phyloP scores from a whole-genome alignment of 2,888 invertebrate species.

The Xestobium rufovillosum region DNA sequence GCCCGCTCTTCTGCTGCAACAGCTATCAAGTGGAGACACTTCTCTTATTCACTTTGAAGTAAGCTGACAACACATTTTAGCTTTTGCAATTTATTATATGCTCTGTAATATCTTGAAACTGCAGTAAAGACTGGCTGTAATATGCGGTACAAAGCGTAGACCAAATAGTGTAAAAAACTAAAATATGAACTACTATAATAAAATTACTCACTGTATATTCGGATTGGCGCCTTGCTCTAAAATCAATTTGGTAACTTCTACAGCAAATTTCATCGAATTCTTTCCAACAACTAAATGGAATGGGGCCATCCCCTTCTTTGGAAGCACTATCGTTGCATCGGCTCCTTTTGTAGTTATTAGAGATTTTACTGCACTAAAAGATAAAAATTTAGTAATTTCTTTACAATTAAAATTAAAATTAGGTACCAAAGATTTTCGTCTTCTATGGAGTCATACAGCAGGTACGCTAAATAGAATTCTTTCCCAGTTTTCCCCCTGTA shows the following conservation, averaged over 20 bases:
- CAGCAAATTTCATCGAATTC: constrained; percentile 48
- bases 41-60: no score
- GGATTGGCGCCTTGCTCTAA: constrained; percentile 64
- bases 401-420: constrained; percentile 11
- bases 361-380: constrained; percentile 43
- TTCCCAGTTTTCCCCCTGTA: constrained; percentile 29
- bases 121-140: no score
- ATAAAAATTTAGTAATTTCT: constrained; percentile 8
- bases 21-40: no score
- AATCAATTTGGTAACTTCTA: constrained; percentile 57
- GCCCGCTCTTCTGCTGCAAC: no score
- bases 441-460: constrained; percentile 58
- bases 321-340: constrained; percentile 62
- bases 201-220: constrained; percentile 58
- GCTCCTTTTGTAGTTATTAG: constrained; percentile 48
- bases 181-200: no score
- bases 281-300: constrained; percentile 72
- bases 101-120: no score
- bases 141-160: no score
- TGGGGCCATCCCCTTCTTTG: constrained; percentile 63
- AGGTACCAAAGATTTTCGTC: constrained; percentile 53
- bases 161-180: no score
- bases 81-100: no score
- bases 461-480: constrained; percentile 37
- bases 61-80: no score